Conservation (phyloP, 2,797 vertebrate species). For the Novumbra hubbsi region DNA sequence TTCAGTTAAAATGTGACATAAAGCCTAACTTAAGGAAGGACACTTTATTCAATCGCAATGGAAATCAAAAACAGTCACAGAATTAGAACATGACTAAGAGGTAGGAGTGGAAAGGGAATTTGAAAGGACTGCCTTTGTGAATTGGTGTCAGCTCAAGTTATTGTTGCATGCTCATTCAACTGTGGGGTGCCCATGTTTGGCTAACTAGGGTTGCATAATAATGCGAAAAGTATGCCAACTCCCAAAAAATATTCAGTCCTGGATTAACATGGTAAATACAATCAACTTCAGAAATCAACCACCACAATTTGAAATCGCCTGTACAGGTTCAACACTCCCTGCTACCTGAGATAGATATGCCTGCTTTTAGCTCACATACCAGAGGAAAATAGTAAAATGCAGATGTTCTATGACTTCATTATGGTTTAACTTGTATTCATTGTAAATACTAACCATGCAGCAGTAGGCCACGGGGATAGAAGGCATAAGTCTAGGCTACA, state of each 20-base stretch:
- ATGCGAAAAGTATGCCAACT: conserved; percentile 2
- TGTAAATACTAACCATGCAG: background rate
- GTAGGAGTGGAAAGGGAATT: background rate
- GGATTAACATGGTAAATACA: background rate
- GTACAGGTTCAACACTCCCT: background rate
- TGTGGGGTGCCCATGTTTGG: background rate
- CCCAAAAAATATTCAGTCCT: conserved; percentile 3
- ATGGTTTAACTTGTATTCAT: background rate
- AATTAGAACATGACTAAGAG: background rate
- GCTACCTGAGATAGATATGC: background rate
- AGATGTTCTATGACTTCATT: background rate
- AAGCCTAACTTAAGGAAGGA: background rate
- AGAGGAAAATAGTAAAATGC: background rate
- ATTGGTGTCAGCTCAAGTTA: conserved; percentile 7
- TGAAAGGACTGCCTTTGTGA: conserved; percentile 2
- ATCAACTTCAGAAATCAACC: background rate
- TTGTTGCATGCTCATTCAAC: background rate
- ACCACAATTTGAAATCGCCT: background rate
- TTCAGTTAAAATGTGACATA: background rate
- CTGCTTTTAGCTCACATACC: background rate
- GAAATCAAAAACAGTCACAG: background rate
- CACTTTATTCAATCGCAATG: background rate
- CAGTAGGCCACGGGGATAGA: background rate
- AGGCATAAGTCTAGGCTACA: background rate
- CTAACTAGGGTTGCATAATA: conserved; percentile 8